These are phyloP conservation scores for Mallateleia sp. DNA, from an alignment of 2,888 invertebrate species.

Conservation along the genomic window DNA sequence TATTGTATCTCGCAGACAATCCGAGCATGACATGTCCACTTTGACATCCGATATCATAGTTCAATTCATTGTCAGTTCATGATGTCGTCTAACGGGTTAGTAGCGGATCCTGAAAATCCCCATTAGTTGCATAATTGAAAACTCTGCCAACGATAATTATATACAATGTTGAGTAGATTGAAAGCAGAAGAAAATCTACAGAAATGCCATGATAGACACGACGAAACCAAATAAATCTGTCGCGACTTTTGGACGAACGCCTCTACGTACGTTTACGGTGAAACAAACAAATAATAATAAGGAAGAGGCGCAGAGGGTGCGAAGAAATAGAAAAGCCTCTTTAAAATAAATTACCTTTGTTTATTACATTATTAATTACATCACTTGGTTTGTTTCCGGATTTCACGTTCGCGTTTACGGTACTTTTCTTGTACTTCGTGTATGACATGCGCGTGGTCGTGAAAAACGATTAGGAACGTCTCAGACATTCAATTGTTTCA, in stretches of 20 bases:
- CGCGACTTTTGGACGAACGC: slow-evolving; percentile 5
- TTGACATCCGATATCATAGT: slow-evolving; percentile 83
- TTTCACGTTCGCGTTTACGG: slow-evolving; percentile 45
- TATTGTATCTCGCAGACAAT: slow-evolving; percentile 69
- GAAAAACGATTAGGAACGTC: slow-evolving; percentile 22
- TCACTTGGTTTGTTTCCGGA: slow-evolving; percentile 78
- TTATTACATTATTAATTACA: slow-evolving; percentile 87
- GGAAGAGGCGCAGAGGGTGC: slow-evolving; percentile 84
- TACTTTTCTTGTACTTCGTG: not conserved
- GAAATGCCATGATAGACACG: slow-evolving; percentile 8
- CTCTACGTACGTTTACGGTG: slow-evolving; percentile 5
- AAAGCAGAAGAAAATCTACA: slow-evolving; percentile 38
- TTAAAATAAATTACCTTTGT: slow-evolving; percentile 86
- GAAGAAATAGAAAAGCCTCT: slow-evolving; percentile 85
- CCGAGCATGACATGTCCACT: slow-evolving; percentile 71
- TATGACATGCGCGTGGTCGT: not conserved
- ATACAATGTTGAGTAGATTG: slow-evolving; percentile 54
- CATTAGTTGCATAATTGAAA: slow-evolving; percentile 85
- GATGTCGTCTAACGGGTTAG: slow-evolving; percentile 86
- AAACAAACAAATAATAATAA: slow-evolving; percentile 32
- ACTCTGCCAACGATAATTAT: slow-evolving; percentile 50
- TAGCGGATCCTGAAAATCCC: slow-evolving; percentile 88
- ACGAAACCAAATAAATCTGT: not conserved
- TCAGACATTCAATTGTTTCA: not conserved
- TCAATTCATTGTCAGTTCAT: slow-evolving; percentile 85